A percentile compares a stretch with the other conserved stretches of the same genome.
These are phyloP conservation scores for Morone saxatilis DNA, from an alignment of 2,113 vertebrate species.

Conservation along the genomic window DNA sequence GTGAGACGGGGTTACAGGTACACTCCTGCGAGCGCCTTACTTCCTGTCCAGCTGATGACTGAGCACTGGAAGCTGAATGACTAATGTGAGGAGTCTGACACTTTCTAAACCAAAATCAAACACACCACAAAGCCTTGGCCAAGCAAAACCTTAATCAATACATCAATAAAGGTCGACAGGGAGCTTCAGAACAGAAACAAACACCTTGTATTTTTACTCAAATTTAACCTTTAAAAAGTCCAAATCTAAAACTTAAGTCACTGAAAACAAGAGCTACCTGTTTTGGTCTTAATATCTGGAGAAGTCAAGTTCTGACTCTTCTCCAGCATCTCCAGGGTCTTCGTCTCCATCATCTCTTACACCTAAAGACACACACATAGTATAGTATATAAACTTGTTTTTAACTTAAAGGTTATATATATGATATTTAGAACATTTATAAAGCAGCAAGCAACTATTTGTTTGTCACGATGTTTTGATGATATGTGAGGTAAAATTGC, in stretches of 20 bases:
- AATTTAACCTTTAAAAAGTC: neutral
- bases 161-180: neutral
- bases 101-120: slow-evolving; percentile 15
- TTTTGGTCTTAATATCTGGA: slow-evolving; percentile 21
- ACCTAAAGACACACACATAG: slow-evolving; percentile 38
- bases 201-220: too few relatives aligned
- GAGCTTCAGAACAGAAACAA: neutral
- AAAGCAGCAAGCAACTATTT: too few relatives aligned
- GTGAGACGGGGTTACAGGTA: neutral
- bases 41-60: neutral
- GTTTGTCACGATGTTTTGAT: too few relatives aligned
- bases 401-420: too few relatives aligned
- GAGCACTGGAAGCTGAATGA: neutral
- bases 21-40: neutral
- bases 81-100: slow-evolving; percentile 13
- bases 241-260: neutral
- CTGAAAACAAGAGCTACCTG: neutral
- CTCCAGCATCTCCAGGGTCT: slow-evolving; percentile 58
- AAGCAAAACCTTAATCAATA: neutral
- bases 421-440: too few relatives aligned
- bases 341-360: slow-evolving; percentile 61
- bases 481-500: too few relatives aligned
- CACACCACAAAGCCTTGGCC: neutral
- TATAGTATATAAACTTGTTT: too few relatives aligned
- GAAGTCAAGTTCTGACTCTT: slow-evolving; percentile 61